These are phyloP conservation scores for Mustela nigripes DNA, from an alignment of 2,113 vertebrate genomes.

Conservation along the genomic window DNA sequence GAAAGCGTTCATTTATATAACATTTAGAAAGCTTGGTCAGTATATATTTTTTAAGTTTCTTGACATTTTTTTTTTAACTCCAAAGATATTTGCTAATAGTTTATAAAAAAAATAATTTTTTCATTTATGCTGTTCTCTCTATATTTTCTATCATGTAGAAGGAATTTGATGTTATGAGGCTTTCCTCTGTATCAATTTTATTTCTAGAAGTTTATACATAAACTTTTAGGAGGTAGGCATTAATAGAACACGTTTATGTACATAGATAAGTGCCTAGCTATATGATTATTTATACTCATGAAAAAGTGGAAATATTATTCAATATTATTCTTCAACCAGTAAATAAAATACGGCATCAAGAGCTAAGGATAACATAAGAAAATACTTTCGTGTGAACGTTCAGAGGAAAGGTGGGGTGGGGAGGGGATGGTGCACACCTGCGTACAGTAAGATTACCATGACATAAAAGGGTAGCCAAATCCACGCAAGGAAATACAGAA, in stretches of 20 bases:
- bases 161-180: background rate
- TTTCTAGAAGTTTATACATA: background rate
- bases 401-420: background rate
- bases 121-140: background rate
- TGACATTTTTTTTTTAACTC: background rate
- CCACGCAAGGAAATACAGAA: background rate
- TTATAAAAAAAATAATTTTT: background rate
- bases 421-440: fast-evolving
- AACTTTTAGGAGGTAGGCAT: background rate
- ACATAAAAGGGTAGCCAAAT: background rate
- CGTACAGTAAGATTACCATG: background rate
- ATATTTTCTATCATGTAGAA: background rate
- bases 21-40: background rate
- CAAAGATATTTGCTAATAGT: background rate
- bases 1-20: background rate
- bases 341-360: background rate
- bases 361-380: background rate
- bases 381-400: background rate
- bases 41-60: background rate
- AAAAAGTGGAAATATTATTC: background rate
- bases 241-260: background rate
- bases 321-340: background rate
- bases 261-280: background rate
- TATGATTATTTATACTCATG: background rate
- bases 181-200: background rate